Evolutionary conservation across 2,113 vertebrate species (phyloP).

Genomic region (Oriolus oriolus): DNA sequence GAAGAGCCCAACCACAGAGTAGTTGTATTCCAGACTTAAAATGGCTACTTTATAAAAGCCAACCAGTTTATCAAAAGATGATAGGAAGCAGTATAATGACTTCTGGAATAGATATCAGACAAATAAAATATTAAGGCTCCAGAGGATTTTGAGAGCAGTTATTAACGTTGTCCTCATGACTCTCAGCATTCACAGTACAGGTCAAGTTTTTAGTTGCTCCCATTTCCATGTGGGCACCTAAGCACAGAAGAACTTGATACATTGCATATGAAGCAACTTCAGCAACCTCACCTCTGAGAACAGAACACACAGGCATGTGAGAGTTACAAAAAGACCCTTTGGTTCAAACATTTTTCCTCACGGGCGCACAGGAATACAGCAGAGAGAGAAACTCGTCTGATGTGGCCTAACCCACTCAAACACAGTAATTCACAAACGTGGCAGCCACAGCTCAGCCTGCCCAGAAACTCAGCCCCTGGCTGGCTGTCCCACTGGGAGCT

Average conservation of each 20-base stretch:
- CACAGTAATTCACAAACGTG: rapidly evolving
- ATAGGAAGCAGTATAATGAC: background rate
- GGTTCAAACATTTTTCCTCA: background rate
- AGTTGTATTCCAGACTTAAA: background rate
- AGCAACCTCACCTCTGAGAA: background rate
- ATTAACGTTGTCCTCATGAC: background rate
- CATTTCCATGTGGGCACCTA: background rate
- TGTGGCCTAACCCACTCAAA: background rate
- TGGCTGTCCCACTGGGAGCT: background rate
- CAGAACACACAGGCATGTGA: background rate
- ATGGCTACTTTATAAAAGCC: background rate
- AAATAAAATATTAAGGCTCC: background rate
- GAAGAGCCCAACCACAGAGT: background rate
- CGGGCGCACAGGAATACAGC: background rate
- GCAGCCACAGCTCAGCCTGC: background rate
- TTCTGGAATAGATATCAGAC: background rate
- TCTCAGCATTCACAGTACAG: background rate
- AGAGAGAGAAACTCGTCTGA: background rate
- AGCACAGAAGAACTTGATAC: background rate
- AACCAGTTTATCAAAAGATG: background rate
- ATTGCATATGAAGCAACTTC: background rate
- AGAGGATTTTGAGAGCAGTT: background rate
- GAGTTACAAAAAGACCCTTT: background rate
- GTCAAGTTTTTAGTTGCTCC: background rate
- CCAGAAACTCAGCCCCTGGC: background rate